Evolutionary conservation across 2,113 vertebrate species (phyloP).

Genomic region (Falcunculus frontatus): DNA sequence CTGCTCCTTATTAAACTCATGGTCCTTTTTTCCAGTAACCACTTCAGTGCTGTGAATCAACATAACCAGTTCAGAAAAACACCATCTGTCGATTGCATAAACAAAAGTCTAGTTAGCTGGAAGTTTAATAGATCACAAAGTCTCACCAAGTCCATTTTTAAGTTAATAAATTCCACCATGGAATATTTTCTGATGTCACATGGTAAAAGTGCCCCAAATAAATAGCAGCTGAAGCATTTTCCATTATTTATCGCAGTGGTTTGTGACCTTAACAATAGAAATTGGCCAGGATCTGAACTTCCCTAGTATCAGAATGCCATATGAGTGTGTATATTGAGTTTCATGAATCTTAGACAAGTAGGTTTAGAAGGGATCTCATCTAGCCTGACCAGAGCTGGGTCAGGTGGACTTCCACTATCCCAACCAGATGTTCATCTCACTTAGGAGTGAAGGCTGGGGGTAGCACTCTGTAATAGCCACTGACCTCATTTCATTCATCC

Average conservation of each 20-base stretch:
- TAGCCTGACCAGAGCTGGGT: neutral
- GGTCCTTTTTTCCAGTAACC: conserved; percentile 40
- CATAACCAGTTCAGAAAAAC: conserved; percentile 61
- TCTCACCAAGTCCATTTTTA: conserved; percentile 48
- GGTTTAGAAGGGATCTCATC: neutral
- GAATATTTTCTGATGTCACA: conserved; percentile 54
- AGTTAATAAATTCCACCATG: conserved; percentile 54
- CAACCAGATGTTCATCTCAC: neutral
- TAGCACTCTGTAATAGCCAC: neutral
- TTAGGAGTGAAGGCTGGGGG: neutral
- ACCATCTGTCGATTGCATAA: conserved; percentile 71
- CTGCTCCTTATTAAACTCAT: conserved; percentile 3
- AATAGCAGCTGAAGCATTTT: conserved; percentile 40
- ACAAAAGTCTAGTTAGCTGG: conserved; percentile 56
- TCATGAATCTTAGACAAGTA: neutral
- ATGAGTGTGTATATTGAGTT: neutral
- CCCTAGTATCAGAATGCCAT: neutral
- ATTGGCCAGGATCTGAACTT: neutral
- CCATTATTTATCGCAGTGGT: neutral
- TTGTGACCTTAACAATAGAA: conserved; percentile 29
- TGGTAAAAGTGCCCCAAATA: conserved; percentile 33
- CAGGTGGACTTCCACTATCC: neutral
- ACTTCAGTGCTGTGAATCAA: conserved; percentile 39
- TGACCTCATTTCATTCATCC: neutral
- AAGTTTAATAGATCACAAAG: conserved; percentile 62